Evolutionary conservation across 53 echinoderm and acorn worm species (phyloP).

Genomic region (Zoroaster sp.): DNA sequence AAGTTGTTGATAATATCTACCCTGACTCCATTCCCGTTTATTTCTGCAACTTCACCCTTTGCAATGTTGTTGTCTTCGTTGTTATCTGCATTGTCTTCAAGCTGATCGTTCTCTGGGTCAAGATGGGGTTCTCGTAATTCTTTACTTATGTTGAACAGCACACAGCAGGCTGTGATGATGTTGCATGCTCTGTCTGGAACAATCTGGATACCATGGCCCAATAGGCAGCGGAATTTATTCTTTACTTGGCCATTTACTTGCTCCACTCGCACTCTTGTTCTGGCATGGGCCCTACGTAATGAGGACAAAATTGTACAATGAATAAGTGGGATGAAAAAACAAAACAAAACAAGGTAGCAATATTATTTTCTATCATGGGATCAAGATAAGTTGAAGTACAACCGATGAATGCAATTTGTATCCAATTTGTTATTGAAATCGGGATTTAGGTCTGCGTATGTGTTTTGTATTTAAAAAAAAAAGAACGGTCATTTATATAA

Average conservation of each 20-base stretch:
- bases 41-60: background rate
- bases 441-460: background rate
- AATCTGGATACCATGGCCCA: constrained; percentile 75
- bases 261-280: constrained; percentile 45
- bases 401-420: too few species aligned
- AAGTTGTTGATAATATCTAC: constrained; percentile 10
- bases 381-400: too few species aligned
- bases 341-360: background rate
- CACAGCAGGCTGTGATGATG: constrained; percentile 67
- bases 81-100: background rate
- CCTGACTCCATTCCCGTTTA: constrained; percentile 14
- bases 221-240: constrained; percentile 66
- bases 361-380: background rate
- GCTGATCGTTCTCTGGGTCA: constrained; percentile 32
- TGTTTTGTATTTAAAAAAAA: background rate
- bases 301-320: background rate
- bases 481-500: too few species aligned
- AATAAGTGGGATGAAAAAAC: background rate
- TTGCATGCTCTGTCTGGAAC: constrained; percentile 60
- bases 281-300: background rate
- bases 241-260: constrained; percentile 71
- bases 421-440: background rate
- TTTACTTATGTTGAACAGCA: constrained; percentile 69
- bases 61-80: background rate
- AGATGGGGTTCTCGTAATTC: constrained; percentile 49